Percentiles rank a stretch among this genome's conserved stretches.
Evolutionary conservation across 92 coral and sea anemone species (phyloP).

Genomic region (Epizoanthus scotinus): DNA sequence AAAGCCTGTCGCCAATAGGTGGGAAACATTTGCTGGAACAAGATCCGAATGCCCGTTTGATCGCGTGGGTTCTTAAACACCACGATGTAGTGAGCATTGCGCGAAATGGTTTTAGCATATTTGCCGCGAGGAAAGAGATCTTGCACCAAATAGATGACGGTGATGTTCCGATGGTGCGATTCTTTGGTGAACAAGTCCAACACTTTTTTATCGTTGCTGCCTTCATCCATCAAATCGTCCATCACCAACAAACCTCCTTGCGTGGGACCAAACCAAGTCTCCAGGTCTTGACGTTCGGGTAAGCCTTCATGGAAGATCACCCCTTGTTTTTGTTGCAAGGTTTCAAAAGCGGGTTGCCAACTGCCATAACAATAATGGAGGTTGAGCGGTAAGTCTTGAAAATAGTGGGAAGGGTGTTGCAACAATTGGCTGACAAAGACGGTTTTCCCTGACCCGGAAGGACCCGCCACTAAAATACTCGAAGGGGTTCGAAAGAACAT

Average conservation of each 20-base stretch:
- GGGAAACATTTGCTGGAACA: conserved; percentile 22
- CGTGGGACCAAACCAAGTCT: conserved; percentile 8
- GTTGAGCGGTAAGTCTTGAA: background rate
- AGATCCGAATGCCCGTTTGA: background rate
- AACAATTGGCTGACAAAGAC: conserved; percentile 7
- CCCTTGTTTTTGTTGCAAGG: conserved; percentile 7
- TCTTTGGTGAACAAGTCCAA: conserved; percentile 26
- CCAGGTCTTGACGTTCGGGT: background rate
- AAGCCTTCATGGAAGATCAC: conserved; percentile 23
- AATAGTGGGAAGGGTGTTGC: conserved; percentile 10
- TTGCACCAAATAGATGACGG: conserved; percentile 22
- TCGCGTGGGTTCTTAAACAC: conserved; percentile 26
- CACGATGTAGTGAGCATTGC: conserved; percentile 19
- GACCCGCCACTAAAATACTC: conserved; percentile 27
- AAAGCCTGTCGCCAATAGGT: conserved; percentile 18
- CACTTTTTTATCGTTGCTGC: conserved; percentile 7
- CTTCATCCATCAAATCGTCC: conserved; percentile 40
- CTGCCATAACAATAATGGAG: conserved; percentile 10
- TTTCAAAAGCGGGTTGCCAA: background rate
- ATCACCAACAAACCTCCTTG: conserved; percentile 25
- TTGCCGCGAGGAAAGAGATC: conserved; percentile 29
- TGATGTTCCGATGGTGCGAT: conserved; percentile 38
- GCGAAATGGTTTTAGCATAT: conserved; percentile 17
- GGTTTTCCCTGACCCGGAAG: conserved; percentile 29
- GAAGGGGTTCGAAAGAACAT: conserved; percentile 35